Evolutionary conservation across 2,797 vertebrate species (phyloP), one percentile per base, ranked within the genome.

Genomic region (Cynopterus sphinx): DNA sequence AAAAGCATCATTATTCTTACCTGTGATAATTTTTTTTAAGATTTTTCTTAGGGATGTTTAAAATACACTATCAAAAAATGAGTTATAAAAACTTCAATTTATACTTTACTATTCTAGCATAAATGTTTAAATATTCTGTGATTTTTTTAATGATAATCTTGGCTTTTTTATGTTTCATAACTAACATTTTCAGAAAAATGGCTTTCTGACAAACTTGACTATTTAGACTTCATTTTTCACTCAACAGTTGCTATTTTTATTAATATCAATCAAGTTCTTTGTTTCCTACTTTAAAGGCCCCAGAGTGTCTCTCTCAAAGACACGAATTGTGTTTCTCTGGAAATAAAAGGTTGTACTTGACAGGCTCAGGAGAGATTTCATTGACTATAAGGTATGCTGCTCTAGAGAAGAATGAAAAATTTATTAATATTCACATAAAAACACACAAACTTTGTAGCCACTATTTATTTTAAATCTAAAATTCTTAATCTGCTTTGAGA

Each of bases 301-400:
- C 46, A 39, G 39, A 57, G 8, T 75, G 0, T 81, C 51, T 91
- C n/a, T 51, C 51, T 67, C 15, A 51, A 73, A 49, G 39, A 49
- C 28, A 59, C 2, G 13, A 74, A 28, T 17, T 73, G 6, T 49
- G 28, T 81, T 57, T 67, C 57, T 78, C 57, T 74, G 39, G 36
- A 93, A 93, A 61, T 87, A 79, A 87, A 92, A 61, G 5, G 4
- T 73, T 81, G 46, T 73, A 81, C 33, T 74, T 87, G 67, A n/a
- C 21, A 91, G 53, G 12, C 39, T 85, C 53, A 63, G 41, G 13
- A 75, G 5, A 36, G 71, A 73, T 86, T 74, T 65, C 16, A 73
- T 77, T 70, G 36, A 41, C 33, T 74, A 0, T 39, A 59, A 83
- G 55, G 3, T 57, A 63, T 31, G 3, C 24, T 63, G 7, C 3